A percentile compares a stretch with the other conserved stretches of the same genome.
Conservation (phyloP, 2,797 vertebrate genomes). For the Masticophis lateralis region DNA sequence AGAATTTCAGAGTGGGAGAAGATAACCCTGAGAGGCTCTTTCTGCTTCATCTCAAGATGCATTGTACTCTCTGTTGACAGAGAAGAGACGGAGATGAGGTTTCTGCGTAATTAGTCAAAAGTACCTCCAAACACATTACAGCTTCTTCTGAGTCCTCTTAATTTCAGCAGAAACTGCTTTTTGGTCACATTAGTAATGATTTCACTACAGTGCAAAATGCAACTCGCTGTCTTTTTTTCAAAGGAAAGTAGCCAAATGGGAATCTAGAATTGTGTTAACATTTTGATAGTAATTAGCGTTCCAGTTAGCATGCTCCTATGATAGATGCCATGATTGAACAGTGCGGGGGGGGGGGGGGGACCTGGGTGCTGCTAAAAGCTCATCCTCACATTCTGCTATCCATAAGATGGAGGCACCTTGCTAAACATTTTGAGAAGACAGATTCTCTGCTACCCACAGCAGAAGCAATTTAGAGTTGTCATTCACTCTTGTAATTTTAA, state of each 20-base stretch:
- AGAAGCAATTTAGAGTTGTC: neutral
- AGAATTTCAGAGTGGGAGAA: neutral
- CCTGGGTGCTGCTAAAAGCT: neutral
- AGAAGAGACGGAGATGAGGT: neutral
- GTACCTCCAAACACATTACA: neutral
- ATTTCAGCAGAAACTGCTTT: neutral
- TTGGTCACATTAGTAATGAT: neutral
- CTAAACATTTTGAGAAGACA: neutral
- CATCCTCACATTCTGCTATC: neutral
- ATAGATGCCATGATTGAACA: neutral
- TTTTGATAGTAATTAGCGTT: neutral
- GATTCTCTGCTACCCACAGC: neutral
- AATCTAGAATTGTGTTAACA: neutral
- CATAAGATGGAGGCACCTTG: neutral
- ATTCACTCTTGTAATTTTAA: neutral
- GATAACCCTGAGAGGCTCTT: neutral
- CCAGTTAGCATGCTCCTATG: neutral
- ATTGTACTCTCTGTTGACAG: neutral
- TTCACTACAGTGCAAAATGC: neutral
- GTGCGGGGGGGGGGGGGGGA: accelerated
- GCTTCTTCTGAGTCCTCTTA: neutral
- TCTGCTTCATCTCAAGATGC: neutral
- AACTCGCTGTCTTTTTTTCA: neutral
- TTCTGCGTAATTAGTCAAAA: neutral
- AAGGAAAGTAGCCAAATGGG: neutral